phyloP scores from a whole-genome alignment of 2,888 invertebrate genomes.

The Latrodectus elegans region DNA sequence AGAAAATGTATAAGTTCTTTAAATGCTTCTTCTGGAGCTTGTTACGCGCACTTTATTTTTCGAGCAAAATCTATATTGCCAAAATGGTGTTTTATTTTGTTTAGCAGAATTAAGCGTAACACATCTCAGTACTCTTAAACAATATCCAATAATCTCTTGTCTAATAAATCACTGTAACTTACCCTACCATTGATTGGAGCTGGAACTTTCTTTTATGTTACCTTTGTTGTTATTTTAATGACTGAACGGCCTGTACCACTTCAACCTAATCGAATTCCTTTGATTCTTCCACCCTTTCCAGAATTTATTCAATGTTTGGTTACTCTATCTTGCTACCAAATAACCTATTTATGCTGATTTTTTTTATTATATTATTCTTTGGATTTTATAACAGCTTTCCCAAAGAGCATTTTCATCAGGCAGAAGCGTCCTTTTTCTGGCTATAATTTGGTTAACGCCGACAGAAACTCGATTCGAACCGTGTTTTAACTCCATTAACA shows the following conservation, averaged over 20 bases:
- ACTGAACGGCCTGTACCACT: neutral
- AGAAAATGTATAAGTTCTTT: too few species aligned
- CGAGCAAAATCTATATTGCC: too few species aligned
- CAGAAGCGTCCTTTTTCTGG: neutral
- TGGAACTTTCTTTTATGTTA: too few species aligned
- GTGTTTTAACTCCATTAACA: constrained; percentile 61
- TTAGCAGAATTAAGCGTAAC: too few species aligned
- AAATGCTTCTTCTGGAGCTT: too few species aligned
- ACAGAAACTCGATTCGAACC: constrained; percentile 28
- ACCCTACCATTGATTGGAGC: too few species aligned
- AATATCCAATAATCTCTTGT: too few species aligned
- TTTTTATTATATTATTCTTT: neutral
- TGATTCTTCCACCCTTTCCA: neutral
- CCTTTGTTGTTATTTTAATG: neutral
- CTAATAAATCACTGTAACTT: too few species aligned
- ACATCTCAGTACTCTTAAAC: too few species aligned
- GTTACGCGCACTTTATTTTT: too few species aligned
- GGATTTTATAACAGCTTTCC: neutral
- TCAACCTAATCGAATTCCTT: constrained; percentile 24
- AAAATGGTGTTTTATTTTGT: too few species aligned
- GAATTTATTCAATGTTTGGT: constrained; percentile 22
- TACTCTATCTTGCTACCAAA: constrained; percentile 9
- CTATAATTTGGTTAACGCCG: constrained; percentile 60
- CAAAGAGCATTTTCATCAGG: neutral
- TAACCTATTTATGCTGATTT: constrained; percentile 18